These are phyloP conservation scores for Pterocles burchelli DNA, from an alignment of 2,113 vertebrate species.

Conservation along the genomic window DNA sequence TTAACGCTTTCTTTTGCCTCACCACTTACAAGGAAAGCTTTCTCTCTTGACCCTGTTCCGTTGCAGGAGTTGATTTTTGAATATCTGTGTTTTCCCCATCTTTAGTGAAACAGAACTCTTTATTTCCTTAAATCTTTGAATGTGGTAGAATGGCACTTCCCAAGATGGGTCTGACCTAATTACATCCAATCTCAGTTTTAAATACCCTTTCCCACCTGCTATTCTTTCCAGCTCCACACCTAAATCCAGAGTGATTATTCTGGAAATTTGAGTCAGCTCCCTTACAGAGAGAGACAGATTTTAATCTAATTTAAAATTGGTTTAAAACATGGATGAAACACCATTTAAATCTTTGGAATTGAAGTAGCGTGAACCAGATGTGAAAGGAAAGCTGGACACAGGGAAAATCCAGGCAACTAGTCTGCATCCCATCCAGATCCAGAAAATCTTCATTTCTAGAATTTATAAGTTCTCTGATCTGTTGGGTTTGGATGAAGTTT, in stretches of 20 bases:
- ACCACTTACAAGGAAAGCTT: neutral
- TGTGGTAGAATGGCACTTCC: neutral
- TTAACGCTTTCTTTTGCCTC: neutral
- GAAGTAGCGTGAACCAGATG: neutral
- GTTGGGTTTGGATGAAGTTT: neutral
- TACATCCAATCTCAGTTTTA: neutral
- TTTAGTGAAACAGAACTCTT: neutral
- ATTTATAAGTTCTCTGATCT: neutral
- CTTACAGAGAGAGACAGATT: neutral
- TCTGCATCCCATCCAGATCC: neutral
- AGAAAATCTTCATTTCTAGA: neutral
- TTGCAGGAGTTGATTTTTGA: neutral
- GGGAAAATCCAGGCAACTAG: neutral
- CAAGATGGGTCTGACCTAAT: neutral
- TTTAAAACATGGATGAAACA: neutral
- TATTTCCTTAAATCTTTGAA: neutral
- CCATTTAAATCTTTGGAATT: neutral
- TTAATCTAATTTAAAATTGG: neutral
- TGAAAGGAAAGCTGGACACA: neutral
- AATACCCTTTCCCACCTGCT: neutral
- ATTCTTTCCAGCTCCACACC: neutral
- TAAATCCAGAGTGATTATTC: neutral
- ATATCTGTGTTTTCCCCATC: neutral
- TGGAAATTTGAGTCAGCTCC: neutral
- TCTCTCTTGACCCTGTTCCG: neutral